Evolutionary conservation across 2,113 vertebrate species (phyloP), one percentile per base, ranked within the genome.

Genomic region (Scomber scombrus): DNA sequence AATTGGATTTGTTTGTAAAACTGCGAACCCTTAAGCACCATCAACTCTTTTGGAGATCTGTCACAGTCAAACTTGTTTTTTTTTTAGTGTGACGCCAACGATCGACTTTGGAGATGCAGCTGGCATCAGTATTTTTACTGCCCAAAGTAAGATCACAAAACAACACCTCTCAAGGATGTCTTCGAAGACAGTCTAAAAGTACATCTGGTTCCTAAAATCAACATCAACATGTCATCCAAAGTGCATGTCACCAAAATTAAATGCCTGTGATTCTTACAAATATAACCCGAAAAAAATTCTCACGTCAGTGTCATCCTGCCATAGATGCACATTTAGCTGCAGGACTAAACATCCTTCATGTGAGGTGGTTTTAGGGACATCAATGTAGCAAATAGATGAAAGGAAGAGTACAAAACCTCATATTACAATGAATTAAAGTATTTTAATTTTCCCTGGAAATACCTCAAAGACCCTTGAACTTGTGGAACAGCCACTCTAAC

Each of bases 1-100:
- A 43, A 71, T n/a, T 31, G 49, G 60, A 58, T 77, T 71, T 81
- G 68, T 81, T 87, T 73, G 54, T 80, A 72, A 50, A 80, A 69
- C 18, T 51, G 19, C 76, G 13, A 76, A 72, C 49, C 52, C 67
- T 83, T 71, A 78, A 83, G 43, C 71, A 51, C 58, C 47, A 67
- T 71, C 66, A 75, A 74, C 50, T 75, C 75, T 75, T 71, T 62
- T 62, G 56, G 45, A 80, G 77, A 71, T 47, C 13, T 69, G 55
- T 78, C 62, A 61, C 64, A 80, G 54, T 62, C 26, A 46, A 71
- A 45, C 12, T 71, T 68, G n/a, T 81, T 15, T 26, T 66, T 76
- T 75, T 78, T 49, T 57, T 19, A 45, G n/a, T 21, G 19, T 49
- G 21, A 56, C 14, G 12, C 43, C 31, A 55, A 82, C 4, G 14